Conservation (phyloP, 1,140 invertebrate genomes). For the Pseudoatta argentina region DNA sequence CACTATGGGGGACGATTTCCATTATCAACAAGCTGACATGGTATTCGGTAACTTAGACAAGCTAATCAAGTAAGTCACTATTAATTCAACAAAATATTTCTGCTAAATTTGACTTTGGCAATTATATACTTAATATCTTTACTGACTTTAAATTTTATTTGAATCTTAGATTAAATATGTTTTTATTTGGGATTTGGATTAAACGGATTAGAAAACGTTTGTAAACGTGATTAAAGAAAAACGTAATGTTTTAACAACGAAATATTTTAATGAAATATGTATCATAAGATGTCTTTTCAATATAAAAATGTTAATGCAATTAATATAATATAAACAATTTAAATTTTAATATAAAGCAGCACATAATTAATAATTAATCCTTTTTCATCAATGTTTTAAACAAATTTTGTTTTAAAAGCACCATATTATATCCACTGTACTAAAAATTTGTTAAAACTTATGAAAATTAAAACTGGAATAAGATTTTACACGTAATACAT, state of each 20-base stretch:
- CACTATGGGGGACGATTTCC: slow-evolving; percentile 97
- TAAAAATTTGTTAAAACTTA: neutral
- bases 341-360: neutral
- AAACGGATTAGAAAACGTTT: too few species aligned
- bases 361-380: neutral
- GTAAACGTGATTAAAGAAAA: too few species aligned
- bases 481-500: too few species aligned
- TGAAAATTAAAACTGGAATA: neutral
- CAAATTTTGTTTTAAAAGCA: too few species aligned
- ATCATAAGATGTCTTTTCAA: too few species aligned
- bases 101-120: too few species aligned
- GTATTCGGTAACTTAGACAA: slow-evolving; percentile 96
- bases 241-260: neutral
- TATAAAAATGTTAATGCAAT: neutral
- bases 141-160: too few species aligned
- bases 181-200: too few species aligned
- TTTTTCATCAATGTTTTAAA: too few species aligned
- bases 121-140: too few species aligned
- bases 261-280: neutral
- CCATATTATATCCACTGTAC: too few species aligned
- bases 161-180: too few species aligned
- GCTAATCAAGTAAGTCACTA: slow-evolving; percentile 90
- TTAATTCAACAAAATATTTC: neutral
- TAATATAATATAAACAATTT: slow-evolving; percentile 6
- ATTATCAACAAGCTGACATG: slow-evolving; percentile 93